Percentiles rank a stretch among this genome's conserved stretches.
Conservation (phyloP, 2,888 invertebrate genomes). For the Podabrus alpinus region DNA sequence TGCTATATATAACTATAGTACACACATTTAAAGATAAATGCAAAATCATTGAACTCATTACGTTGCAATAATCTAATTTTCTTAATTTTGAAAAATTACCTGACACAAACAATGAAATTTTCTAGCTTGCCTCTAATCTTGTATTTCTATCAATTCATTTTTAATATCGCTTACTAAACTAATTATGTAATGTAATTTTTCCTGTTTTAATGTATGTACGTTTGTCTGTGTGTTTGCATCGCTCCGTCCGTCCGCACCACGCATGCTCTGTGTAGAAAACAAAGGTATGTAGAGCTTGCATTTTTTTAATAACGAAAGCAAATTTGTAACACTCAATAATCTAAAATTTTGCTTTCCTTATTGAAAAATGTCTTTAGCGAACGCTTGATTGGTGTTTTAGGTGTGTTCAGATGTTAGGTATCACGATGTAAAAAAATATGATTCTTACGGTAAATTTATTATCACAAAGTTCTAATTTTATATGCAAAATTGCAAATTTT, state of each 20-base stretch:
- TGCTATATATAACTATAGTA: too few species aligned
- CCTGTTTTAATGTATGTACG: slow-evolving; percentile 34
- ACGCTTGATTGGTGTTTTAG: not conserved
- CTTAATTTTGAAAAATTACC: not conserved
- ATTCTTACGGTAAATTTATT: not conserved
- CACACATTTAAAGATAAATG: too few species aligned
- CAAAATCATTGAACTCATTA: too few species aligned
- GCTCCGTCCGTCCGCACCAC: slow-evolving; percentile 50
- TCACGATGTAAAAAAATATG: not conserved
- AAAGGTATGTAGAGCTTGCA: slow-evolving; percentile 55
- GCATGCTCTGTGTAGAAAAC: slow-evolving; percentile 56
- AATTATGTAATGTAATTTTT: slow-evolving; percentile 4
- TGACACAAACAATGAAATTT: not conserved
- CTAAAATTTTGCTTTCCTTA: not conserved
- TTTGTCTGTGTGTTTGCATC: slow-evolving; percentile 51
- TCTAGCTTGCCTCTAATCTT: not conserved
- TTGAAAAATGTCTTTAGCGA: slow-evolving; percentile 3
- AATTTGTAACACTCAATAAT: slow-evolving; percentile 8
- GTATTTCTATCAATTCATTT: not conserved
- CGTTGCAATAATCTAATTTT: not conserved
- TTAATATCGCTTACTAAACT: not conserved
- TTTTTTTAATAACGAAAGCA: slow-evolving; percentile 39
- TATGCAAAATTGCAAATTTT: not conserved
- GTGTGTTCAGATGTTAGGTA: not conserved
- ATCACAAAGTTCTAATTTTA: not conserved